Conservation (phyloP, 1,140 invertebrate genomes). For the Polyergus mexicanus region DNA sequence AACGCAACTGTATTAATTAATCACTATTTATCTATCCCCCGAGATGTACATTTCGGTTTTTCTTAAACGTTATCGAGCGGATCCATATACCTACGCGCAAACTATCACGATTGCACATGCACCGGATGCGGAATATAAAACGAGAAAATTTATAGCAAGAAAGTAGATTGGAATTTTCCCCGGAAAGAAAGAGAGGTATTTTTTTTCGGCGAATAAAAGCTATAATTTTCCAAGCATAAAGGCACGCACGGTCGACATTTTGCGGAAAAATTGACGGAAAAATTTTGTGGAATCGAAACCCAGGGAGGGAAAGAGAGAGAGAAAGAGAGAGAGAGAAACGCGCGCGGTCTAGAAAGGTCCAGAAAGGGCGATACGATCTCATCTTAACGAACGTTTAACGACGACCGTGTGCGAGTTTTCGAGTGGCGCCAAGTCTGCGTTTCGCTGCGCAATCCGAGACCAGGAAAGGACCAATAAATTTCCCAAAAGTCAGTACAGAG, state of each 20-base stretch:
- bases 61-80: conserved; percentile 63
- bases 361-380: conserved; percentile 80
- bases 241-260: not conserved
- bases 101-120: conserved; percentile 5
- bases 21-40: conserved; percentile 72
- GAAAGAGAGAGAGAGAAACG: not conserved
- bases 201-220: not conserved
- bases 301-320: not conserved
- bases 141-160: not conserved
- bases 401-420: conserved; percentile 73
- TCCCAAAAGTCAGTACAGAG: conserved; percentile 63
- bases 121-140: not conserved
- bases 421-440: conserved; percentile 80
- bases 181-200: not conserved
- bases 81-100: not conserved
- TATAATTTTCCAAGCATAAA: conserved; percentile 14
- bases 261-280: conserved; percentile 70
- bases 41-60: conserved; percentile 64
- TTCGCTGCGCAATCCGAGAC: conserved; percentile 52
- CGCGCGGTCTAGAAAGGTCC: conserved; percentile 38
- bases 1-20: conserved; percentile 72
- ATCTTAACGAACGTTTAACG: conserved; percentile 84
- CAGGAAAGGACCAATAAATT: conserved; percentile 71
- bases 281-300: conserved; percentile 78
- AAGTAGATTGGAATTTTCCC: not conserved